Conservation (phyloP, 2,888 invertebrate species). For the Teinopalpus imperialis region DNA sequence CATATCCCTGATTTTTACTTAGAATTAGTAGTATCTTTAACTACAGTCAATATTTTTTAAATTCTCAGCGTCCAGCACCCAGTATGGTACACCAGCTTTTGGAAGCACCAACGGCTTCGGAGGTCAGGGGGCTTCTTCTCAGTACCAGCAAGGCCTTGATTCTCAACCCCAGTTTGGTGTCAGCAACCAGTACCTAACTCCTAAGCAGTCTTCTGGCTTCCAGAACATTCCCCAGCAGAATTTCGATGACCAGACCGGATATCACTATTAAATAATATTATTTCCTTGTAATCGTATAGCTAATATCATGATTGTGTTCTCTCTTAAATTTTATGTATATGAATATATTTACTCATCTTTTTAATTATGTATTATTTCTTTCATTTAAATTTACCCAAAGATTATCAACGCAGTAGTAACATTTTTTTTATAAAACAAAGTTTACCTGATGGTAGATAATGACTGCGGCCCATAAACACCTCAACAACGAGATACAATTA, state of each 20-base stretch:
- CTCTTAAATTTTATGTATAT: constrained; percentile 20
- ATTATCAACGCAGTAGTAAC: too few species aligned
- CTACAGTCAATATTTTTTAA: too few species aligned
- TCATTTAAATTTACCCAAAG: too few species aligned
- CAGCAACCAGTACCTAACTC: constrained; percentile 65
- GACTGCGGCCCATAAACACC: too few species aligned
- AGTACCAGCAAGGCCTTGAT: constrained; percentile 9
- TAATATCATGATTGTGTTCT: constrained; percentile 28
- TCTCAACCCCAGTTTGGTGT: constrained; percentile 39
- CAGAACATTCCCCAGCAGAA: constrained; percentile 60
- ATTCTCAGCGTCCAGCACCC: constrained; percentile 35
- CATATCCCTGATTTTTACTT: too few species aligned
- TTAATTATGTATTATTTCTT: too few species aligned
- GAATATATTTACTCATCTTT: constrained; percentile 23
- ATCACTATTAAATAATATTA: constrained; percentile 52
- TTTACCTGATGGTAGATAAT: too few species aligned
- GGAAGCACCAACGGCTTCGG: constrained; percentile 27
- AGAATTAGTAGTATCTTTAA: too few species aligned
- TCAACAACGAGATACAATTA: too few species aligned
- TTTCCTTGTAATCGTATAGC: constrained; percentile 13
- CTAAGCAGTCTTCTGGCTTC: constrained; percentile 44
- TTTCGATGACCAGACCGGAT: constrained; percentile 69
- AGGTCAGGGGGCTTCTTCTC: constrained; percentile 17
- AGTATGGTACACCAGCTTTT: constrained; percentile 38
- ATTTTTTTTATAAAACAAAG: too few species aligned